These are phyloP conservation scores for Phrynocephalus versicolor DNA, from an alignment of 2,113 vertebrate genomes.

Conservation along the genomic window DNA sequence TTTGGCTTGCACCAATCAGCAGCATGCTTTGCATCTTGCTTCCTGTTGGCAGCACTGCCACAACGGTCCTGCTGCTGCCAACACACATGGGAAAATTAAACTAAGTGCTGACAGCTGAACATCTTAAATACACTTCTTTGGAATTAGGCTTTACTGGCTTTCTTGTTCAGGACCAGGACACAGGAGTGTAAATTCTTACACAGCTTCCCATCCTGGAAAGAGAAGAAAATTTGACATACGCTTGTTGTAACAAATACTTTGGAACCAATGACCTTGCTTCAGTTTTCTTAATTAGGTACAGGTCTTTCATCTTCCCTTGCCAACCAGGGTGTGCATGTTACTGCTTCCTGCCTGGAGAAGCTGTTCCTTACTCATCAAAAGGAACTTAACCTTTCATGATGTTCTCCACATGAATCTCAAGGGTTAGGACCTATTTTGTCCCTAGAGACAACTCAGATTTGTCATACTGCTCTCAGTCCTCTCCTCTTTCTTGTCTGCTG, in stretches of 20 bases:
- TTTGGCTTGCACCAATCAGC: neutral
- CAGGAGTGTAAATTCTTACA: neutral
- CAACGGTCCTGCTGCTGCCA: constrained; percentile 27
- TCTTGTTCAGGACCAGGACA: neutral
- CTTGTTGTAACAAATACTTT: neutral
- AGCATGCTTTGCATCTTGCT: constrained; percentile 11
- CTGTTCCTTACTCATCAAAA: neutral
- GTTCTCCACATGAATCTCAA: neutral
- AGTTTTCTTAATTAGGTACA: neutral
- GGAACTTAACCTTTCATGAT: neutral
- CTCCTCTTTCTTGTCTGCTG: neutral
- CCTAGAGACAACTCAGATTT: neutral
- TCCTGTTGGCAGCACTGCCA: constrained; percentile 25
- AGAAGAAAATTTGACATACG: neutral
- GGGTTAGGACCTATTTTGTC: neutral
- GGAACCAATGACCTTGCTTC: neutral
- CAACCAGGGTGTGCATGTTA: neutral
- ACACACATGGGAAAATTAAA: constrained; percentile 42
- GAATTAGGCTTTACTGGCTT: rapidly evolving
- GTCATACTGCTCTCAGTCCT: neutral
- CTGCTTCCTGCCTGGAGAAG: neutral
- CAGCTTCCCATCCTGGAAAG: neutral
- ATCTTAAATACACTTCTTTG: constrained; percentile 28
- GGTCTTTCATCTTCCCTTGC: neutral
- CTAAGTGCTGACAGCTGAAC: constrained; percentile 28